Evolutionary conservation across 2,113 vertebrate species (phyloP).

Genomic region (Pygathrix nemaeus): DNA sequence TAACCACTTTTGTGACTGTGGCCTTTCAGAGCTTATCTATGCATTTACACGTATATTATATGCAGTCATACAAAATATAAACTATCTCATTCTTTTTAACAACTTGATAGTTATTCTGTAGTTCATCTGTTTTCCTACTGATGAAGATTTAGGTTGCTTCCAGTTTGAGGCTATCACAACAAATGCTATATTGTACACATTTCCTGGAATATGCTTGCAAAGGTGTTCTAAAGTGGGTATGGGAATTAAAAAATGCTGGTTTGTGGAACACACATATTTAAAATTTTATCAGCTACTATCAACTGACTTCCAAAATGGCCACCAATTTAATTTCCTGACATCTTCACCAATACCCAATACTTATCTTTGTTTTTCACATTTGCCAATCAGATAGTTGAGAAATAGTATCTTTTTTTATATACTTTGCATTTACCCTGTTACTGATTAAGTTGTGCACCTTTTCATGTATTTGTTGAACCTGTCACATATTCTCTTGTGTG

Average conservation of each 20-base stretch:
- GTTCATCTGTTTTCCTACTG: background rate
- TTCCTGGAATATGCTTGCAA: slow-evolving; percentile 12
- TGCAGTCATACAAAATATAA: background rate
- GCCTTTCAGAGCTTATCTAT: background rate
- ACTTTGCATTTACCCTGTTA: background rate
- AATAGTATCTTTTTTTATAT: slow-evolving; percentile 28
- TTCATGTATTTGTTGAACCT: background rate
- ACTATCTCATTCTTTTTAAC: background rate
- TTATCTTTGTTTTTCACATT: slow-evolving; percentile 18
- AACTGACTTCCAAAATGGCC: background rate
- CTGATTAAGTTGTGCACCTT: background rate
- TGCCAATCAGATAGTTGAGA: background rate
- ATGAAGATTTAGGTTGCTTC: background rate
- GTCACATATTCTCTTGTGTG: background rate
- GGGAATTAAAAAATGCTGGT: slow-evolving; percentile 21
- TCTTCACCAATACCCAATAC: background rate
- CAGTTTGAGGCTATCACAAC: background rate
- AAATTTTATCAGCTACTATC: slow-evolving; percentile 10
- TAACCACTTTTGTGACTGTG: background rate
- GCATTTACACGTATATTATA: background rate
- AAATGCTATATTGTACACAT: background rate
- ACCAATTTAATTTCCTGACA: slow-evolving; percentile 40
- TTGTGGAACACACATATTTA: slow-evolving; percentile 5
- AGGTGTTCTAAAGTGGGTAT: background rate
- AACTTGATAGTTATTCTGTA: background rate